Evolutionary conservation across 1,140 invertebrate genomes (phyloP).

Genomic region (Plectus sambesii): DNA sequence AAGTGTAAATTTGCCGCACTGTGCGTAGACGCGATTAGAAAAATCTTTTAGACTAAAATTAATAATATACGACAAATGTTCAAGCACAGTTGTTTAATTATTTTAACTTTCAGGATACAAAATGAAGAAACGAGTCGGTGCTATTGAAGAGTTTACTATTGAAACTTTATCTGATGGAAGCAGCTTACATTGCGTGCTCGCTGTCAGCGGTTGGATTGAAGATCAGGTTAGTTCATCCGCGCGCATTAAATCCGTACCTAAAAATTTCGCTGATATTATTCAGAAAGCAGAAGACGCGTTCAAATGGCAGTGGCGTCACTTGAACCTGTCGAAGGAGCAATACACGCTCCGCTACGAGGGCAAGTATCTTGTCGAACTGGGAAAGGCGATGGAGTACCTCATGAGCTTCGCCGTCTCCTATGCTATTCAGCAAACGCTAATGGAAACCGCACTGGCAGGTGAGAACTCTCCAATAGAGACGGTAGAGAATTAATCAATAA

Average conservation of each 20-base stretch:
- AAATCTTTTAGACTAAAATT: too few relatives aligned
- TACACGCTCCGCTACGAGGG: conserved; percentile 61
- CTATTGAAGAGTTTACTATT: conserved; percentile 50
- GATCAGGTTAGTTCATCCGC: conserved; percentile 17
- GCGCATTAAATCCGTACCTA: too few relatives aligned
- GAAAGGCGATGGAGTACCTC: conserved; percentile 55
- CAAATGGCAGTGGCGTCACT: conserved; percentile 51
- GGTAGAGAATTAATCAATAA: too few relatives aligned
- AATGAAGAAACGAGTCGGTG: conserved; percentile 50
- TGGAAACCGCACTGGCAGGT: conserved; percentile 61
- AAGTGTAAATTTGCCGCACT: too few relatives aligned
- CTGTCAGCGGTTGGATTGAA: conserved; percentile 42
- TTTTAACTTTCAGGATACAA: conserved; percentile 46
- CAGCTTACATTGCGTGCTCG: conserved; percentile 33
- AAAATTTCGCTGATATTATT: too few relatives aligned
- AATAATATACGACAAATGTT: too few relatives aligned
- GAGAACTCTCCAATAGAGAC: too few relatives aligned
- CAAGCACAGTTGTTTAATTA: too few relatives aligned
- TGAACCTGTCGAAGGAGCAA: conserved; percentile 58
- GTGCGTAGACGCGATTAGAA: too few relatives aligned
- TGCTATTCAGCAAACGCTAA: conserved; percentile 62
- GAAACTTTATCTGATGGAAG: conserved; percentile 44
- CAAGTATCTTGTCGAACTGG: conserved; percentile 58
- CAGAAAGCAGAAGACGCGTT: conserved; percentile 32
- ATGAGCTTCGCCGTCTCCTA: conserved; percentile 57